These are phyloP conservation scores for Pseudachorutes palmiensis DNA, from an alignment of 1,140 invertebrate species.

Conservation along the genomic window DNA sequence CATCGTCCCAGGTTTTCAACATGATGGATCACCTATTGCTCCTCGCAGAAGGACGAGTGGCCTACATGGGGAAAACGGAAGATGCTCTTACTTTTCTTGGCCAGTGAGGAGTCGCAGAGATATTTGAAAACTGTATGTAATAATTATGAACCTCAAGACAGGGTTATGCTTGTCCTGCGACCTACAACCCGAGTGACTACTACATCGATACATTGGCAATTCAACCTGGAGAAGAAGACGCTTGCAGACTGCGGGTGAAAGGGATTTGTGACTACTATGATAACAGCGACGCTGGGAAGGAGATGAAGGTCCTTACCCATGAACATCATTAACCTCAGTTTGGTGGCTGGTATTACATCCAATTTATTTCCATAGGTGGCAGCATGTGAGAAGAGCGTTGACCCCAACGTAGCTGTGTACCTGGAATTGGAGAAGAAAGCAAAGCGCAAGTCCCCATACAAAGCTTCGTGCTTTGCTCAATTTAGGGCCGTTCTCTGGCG, in stretches of 20 bases:
- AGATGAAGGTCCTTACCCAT: too few species aligned
- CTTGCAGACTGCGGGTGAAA: slow-evolving; percentile 60
- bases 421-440: not conserved
- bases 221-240: slow-evolving; percentile 41
- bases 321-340: not conserved
- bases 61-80: slow-evolving; percentile 68
- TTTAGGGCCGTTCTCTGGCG: slow-evolving; percentile 82
- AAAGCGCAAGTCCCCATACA: slow-evolving; percentile 51
- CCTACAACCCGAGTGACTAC: slow-evolving; percentile 47
- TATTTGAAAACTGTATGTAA: slow-evolving; percentile 40
- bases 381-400: not conserved
- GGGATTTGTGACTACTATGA: slow-evolving; percentile 68
- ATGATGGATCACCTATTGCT: slow-evolving; percentile 85
- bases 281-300: slow-evolving; percentile 50
- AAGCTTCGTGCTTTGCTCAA: slow-evolving; percentile 77
- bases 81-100: slow-evolving; percentile 75
- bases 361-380: too few species aligned
- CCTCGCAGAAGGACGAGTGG: slow-evolving; percentile 87
- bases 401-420: not conserved
- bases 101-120: slow-evolving; percentile 56
- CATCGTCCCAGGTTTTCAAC: slow-evolving; percentile 84
- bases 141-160: slow-evolving; percentile 42
- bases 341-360: not conserved
- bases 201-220: slow-evolving; percentile 45
- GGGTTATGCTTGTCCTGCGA: slow-evolving; percentile 50